Evolutionary conservation across 2,113 vertebrate species (phyloP).

Genomic region (Corythoichthys intestinalis): DNA sequence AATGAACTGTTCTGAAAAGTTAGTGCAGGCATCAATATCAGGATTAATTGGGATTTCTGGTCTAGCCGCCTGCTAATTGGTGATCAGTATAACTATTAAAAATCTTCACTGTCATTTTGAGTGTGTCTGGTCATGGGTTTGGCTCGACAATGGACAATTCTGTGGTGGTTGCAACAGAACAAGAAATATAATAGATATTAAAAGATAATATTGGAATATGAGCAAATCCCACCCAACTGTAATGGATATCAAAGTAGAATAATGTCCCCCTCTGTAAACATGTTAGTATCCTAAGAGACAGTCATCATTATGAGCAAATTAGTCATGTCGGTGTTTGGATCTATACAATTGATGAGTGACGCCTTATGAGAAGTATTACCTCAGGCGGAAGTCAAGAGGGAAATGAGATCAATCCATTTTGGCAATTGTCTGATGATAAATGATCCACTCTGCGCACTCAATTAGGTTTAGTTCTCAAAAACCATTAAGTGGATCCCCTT

Average conservation of each 20-base stretch:
- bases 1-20: not conserved
- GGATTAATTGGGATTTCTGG: too few relatives aligned
- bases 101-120: too few relatives aligned
- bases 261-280: not conserved
- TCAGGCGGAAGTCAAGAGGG: not conserved
- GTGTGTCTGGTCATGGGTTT: not conserved
- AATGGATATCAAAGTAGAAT: not conserved
- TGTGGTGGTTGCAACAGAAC: not conserved
- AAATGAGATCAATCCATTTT: slow-evolving; percentile 5
- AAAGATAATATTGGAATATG: not conserved
- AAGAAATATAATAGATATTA: not conserved
- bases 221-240: not conserved
- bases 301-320: not conserved
- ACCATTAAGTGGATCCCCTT: not conserved
- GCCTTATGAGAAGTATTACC: not conserved
- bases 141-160: not conserved
- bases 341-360: slow-evolving; percentile 1
- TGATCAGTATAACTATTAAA: too few relatives aligned
- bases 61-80: too few relatives aligned
- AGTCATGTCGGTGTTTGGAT: slow-evolving; percentile 1
- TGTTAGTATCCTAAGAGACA: not conserved
- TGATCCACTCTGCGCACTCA: not conserved
- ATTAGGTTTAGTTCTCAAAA: not conserved
- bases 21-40: not conserved
- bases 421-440: slow-evolving; percentile 4